A percentile compares a stretch with the other conserved stretches of the same genome.
phyloP scores from a whole-genome alignment of 2,888 invertebrate species.

The Willowsia nigromaculata region DNA sequence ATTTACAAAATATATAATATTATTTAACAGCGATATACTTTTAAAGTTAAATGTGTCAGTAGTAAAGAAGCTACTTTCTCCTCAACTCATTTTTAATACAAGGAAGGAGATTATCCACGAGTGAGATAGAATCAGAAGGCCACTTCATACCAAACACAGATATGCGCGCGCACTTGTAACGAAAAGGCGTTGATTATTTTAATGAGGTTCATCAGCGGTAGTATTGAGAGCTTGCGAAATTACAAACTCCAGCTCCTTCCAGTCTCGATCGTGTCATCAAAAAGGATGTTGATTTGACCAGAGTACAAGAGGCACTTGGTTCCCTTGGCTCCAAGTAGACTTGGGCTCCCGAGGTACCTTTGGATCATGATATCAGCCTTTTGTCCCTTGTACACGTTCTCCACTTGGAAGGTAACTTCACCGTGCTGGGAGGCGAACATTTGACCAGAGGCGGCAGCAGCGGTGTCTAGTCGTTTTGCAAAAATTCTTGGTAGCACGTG shows the following conservation, averaged over 20 bases:
- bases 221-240: not conserved
- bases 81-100: no score
- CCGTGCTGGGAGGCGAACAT: slow-evolving; percentile 74
- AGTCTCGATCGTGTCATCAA: slow-evolving; percentile 71
- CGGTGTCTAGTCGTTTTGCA: slow-evolving; percentile 71
- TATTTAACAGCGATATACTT: no score
- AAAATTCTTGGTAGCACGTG: slow-evolving; percentile 76
- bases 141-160: no score
- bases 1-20: no score
- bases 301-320: slow-evolving; percentile 78
- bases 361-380: slow-evolving; percentile 79
- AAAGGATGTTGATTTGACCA: slow-evolving; percentile 78
- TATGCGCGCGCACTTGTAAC: no score
- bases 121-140: no score
- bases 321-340: slow-evolving; percentile 78
- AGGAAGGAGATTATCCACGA: no score
- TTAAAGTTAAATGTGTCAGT: no score
- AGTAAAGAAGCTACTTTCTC: no score
- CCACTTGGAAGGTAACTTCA: slow-evolving; percentile 78
- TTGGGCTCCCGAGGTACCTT: slow-evolving; percentile 77
- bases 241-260: slow-evolving; percentile 76
- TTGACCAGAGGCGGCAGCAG: not conserved
- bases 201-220: no score
- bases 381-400: slow-evolving; percentile 79
- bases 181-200: no score